Percentiles rank a stretch among this genome's conserved stretches.
Conservation (phyloP, 2,888 invertebrate genomes). For the Hybos culiciformis region DNA sequence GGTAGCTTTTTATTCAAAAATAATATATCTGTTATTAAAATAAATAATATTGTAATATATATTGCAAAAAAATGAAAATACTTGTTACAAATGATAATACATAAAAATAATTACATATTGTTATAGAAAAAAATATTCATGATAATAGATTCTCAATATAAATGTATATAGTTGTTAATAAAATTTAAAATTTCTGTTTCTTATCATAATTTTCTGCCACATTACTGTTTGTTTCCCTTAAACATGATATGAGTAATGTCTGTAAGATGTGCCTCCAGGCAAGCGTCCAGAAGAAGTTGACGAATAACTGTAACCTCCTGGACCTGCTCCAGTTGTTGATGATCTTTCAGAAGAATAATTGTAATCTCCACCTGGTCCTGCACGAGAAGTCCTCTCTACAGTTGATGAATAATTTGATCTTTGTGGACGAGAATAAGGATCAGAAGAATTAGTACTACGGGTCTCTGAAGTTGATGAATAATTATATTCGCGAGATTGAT, state of each 20-base stretch:
- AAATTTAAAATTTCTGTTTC: neutral
- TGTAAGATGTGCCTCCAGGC: slow-evolving; percentile 69
- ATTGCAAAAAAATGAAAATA: neutral
- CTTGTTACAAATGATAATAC: neutral
- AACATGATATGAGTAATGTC: slow-evolving; percentile 78
- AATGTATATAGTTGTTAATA: neutral
- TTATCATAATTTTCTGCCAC: neutral
- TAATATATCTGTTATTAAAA: too few species aligned
- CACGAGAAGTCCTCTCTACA: slow-evolving; percentile 53
- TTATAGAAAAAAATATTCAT: neutral
- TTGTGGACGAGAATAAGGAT: slow-evolving; percentile 47
- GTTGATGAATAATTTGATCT: slow-evolving; percentile 51
- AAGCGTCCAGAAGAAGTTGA: slow-evolving; percentile 64
- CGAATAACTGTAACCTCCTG: slow-evolving; percentile 74
- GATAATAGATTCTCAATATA: neutral
- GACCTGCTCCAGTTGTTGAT: slow-evolving; percentile 56
- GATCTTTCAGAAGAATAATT: slow-evolving; percentile 61
- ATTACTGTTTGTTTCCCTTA: slow-evolving; percentile 35
- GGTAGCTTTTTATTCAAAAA: too few species aligned
- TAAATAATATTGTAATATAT: neutral
- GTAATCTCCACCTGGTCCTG: slow-evolving; percentile 64
- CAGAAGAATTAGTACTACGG: slow-evolving; percentile 39
- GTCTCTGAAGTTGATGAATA: slow-evolving; percentile 51
- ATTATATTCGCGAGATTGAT: slow-evolving; percentile 62
- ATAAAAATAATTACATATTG: neutral